Percentiles rank a stretch among this genome's conserved stretches.
Evolutionary conservation across 2,888 invertebrate species (phyloP).

Genomic region (Carabus problematicus): DNA sequence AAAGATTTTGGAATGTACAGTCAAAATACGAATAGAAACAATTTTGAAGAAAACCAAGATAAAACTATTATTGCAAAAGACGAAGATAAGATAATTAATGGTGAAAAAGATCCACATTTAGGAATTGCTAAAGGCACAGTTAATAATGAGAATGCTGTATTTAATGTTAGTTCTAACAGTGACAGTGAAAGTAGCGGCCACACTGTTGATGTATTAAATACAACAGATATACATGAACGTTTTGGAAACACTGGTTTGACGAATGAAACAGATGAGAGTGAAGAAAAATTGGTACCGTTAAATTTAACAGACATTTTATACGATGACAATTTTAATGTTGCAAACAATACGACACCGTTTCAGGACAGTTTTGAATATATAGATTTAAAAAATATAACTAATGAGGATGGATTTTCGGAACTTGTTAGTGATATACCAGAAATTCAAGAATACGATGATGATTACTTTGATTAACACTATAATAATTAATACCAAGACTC

Average conservation of each 20-base stretch:
- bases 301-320: background rate
- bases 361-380: constrained; percentile 33
- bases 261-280: background rate
- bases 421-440: constrained; percentile 13
- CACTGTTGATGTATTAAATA: constrained; percentile 3
- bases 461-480: background rate
- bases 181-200: background rate
- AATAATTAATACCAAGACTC: no score
- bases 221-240: background rate
- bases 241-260: background rate
- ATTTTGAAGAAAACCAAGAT: no score
- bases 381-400: constrained; percentile 26
- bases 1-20: no score
- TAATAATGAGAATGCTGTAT: no score
- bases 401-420: constrained; percentile 18
- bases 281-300: background rate
- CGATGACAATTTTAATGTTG: background rate
- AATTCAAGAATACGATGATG: constrained; percentile 23
- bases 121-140: no score
- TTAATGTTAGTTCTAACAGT: no score
- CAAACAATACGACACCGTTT: background rate
- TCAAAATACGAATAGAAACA: no score
- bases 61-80: no score
- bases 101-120: no score
- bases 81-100: no score